Conservation (phyloP, 1,140 invertebrate species). For the Atta texana region DNA sequence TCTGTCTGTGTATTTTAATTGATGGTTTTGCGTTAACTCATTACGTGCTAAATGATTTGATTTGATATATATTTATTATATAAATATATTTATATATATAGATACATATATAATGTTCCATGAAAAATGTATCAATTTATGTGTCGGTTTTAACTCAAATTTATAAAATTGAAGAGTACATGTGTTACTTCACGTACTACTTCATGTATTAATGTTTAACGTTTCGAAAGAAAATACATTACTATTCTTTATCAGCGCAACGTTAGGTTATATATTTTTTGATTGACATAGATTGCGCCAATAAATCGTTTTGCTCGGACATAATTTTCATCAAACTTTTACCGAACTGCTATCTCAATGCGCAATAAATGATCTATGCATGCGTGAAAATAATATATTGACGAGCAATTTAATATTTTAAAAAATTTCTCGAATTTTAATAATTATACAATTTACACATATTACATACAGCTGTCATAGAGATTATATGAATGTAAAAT, state of each 20-base stretch:
- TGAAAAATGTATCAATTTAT: constrained; percentile 10
- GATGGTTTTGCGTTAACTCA: background rate
- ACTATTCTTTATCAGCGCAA: background rate
- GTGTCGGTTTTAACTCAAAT: background rate
- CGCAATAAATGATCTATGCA: constrained; percentile 5
- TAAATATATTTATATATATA: no score
- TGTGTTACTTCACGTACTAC: background rate
- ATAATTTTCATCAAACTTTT: constrained; percentile 36
- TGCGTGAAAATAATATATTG: constrained; percentile 11
- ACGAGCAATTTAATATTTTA: constrained; percentile 7
- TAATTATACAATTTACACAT: background rate
- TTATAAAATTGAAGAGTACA: background rate
- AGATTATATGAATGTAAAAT: background rate
- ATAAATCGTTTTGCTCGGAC: constrained; percentile 12
- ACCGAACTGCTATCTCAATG: constrained; percentile 11
- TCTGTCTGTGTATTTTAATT: background rate
- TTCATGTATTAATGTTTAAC: background rate
- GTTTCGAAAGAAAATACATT: constrained; percentile 18
- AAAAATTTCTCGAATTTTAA: background rate
- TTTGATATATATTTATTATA: background rate
- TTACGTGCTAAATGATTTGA: constrained; percentile 2
- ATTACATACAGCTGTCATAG: background rate
- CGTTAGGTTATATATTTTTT: constrained; percentile 11
- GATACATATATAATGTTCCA: background rate
- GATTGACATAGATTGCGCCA: constrained; percentile 8